These are phyloP conservation scores for Andrena bucephala DNA, from an alignment of 2,888 invertebrate genomes.

Conservation along the genomic window DNA sequence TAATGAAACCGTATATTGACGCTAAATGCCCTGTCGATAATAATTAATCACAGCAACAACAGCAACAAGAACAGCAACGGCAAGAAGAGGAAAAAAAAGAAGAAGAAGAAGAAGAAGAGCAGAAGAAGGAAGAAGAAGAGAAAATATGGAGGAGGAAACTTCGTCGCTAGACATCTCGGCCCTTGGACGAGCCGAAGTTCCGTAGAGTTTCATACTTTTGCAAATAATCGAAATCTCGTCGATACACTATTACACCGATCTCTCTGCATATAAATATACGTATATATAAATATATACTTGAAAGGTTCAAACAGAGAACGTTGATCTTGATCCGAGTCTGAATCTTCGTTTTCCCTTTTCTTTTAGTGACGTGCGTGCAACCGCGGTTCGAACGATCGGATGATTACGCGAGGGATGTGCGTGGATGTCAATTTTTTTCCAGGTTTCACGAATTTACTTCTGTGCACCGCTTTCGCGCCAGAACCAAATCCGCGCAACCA, in stretches of 20 bases:
- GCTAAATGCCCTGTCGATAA: conserved; percentile 78
- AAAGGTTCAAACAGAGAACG: conserved; percentile 39
- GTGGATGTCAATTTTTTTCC: conserved; percentile 28
- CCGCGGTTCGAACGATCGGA: conserved; percentile 12
- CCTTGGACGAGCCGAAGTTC: conserved; percentile 73
- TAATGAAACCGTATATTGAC: conserved; percentile 68
- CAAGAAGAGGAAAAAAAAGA: not conserved
- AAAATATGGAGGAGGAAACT: conserved; percentile 40
- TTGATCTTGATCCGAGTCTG: conserved; percentile 48
- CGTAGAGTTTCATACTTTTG: conserved; percentile 84
- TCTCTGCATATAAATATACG: conserved; percentile 53
- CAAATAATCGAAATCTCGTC: conserved; percentile 82
- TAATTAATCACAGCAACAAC: conserved; percentile 66
- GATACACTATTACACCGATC: conserved; percentile 69
- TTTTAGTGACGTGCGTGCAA: conserved; percentile 36
- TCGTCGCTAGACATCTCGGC: conserved; percentile 79
- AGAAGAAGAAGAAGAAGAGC: not conserved
- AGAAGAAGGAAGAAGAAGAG: not conserved
- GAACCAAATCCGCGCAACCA: conserved; percentile 8
- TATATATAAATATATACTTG: conserved; percentile 54
- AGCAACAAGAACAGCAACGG: not conserved
- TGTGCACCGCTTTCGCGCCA: conserved; percentile 34
- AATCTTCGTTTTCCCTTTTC: conserved; percentile 38
- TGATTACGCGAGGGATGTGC: conserved; percentile 26
- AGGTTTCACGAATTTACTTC: conserved; percentile 27